Evolutionary conservation across 2,888 invertebrate genomes (phyloP), one percentile per base, ranked within the genome.

Genomic region (Calephelis perditalis): DNA sequence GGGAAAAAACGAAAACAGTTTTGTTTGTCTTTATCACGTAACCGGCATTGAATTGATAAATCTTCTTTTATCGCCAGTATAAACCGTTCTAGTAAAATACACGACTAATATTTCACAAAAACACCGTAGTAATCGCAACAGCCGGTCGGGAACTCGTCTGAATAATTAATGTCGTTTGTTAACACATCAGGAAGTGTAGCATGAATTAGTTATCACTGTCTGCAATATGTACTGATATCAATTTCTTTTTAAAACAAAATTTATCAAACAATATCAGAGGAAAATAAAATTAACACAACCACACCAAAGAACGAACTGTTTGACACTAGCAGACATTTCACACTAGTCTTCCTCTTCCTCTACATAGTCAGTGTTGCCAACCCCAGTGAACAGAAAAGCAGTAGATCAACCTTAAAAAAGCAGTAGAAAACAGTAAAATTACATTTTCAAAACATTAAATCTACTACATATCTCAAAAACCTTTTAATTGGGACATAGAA

Each of bases 121-220:
- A 35, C 36, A 52, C 52, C 52, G 35, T 11, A 35, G 52, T 52
- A 35, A 40, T 40, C 6, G 40, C 40, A 52, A 52, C 35, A 35
- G 35, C n/a, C 52, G n/a, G 52, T 52, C 11, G 52, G 11, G 7
- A 35, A n/a, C 52, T 52, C 36, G 36, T 35, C 35, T 26, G 26
- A 36, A 52, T 52, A 36, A 52, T 52, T 35, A 10, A 11, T 52
- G 11, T 7, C 11, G 52, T 52, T 35, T 7, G 36, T 52, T 36
- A 36, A 36, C 52, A 52, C 52, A 52, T 36, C 10, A 52, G 35
- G 52, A 36, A 52, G 36, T 52, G n/a, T 35, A 52, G 11, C 35
- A 52, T n/a, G 11, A 11, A 7, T 10, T 35, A 35, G 52, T 36
- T n/a, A 5, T 35, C 11, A 36, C 52, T 35, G n/a, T 11, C 40